Percentiles rank a stretch among this genome's conserved stretches.
These are phyloP conservation scores for Dermatemys mawii DNA, from an alignment of 2,113 vertebrate genomes.

Conservation along the genomic window DNA sequence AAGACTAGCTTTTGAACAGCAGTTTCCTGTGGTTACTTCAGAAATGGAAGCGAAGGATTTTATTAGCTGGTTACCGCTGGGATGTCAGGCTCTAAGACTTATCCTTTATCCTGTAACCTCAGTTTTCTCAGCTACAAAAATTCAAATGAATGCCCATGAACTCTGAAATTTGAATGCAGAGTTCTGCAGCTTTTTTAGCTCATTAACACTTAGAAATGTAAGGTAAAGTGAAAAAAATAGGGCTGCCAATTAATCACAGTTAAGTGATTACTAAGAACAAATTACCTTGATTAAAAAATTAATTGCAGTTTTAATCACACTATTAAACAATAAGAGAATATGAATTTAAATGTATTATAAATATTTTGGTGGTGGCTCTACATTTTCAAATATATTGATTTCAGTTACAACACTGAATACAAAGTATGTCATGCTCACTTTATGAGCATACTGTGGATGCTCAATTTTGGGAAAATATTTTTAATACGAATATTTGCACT, in stretches of 20 bases:
- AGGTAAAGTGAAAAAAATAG: background rate
- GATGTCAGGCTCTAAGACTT: background rate
- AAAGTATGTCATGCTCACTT: too few relatives aligned
- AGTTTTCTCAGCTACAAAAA: conserved; percentile 11
- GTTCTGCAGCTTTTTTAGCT: background rate
- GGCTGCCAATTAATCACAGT: background rate
- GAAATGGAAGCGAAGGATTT: background rate
- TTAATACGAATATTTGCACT: too few relatives aligned
- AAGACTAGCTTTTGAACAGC: conserved; percentile 29
- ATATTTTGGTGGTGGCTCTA: too few relatives aligned
- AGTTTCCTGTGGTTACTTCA: conserved; percentile 23
- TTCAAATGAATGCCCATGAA: background rate
- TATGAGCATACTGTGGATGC: too few relatives aligned
- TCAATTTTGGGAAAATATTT: too few relatives aligned
- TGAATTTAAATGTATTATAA: too few relatives aligned
- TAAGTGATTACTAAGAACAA: too few relatives aligned
- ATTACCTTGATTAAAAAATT: too few relatives aligned
- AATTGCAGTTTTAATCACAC: too few relatives aligned
- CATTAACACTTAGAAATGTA: background rate
- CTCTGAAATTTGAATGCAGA: background rate
- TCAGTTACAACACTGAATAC: too few relatives aligned
- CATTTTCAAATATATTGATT: too few relatives aligned
- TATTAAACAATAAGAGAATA: too few relatives aligned
- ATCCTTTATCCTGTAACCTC: background rate
- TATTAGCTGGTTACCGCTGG: background rate